Evolutionary conservation across 2,888 invertebrate genomes (phyloP).

Genomic region (Protophormia terraenovae): DNA sequence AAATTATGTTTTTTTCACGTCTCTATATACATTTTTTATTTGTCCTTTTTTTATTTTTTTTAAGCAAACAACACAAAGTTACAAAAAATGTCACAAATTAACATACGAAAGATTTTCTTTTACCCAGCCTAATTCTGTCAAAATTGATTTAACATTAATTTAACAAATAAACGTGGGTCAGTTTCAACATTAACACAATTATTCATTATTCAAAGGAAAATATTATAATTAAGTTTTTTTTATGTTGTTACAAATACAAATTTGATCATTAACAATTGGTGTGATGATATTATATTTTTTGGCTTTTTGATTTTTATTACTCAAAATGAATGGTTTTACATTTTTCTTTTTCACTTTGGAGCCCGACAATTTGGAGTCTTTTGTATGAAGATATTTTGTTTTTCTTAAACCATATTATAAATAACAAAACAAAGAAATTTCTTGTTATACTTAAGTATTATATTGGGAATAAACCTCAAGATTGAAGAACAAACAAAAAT

Average conservation of each 20-base stretch:
- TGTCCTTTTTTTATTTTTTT: neutral
- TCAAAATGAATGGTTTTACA: neutral
- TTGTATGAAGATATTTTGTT: neutral
- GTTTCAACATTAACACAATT: neutral
- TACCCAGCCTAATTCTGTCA: slow-evolving; percentile 8
- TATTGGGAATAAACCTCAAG: neutral
- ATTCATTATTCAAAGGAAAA: neutral
- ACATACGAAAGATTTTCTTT: slow-evolving; percentile 2
- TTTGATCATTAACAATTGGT: neutral
- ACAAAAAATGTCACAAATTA: slow-evolving; percentile 18
- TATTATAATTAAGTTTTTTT: neutral
- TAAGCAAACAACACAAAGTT: neutral
- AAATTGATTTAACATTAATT: slow-evolving; percentile 18
- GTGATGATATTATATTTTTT: neutral
- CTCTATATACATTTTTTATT: neutral
- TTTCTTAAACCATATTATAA: too few species aligned
- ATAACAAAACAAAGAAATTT: too few species aligned
- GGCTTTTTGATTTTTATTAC: neutral
- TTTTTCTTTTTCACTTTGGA: neutral
- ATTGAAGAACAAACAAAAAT: neutral
- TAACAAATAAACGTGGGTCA: neutral
- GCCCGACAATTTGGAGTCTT: neutral
- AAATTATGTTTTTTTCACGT: neutral
- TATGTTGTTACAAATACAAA: neutral
- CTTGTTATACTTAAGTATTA: neutral